Base-by-base conservation (phyloP, 2,113 vertebrate species). In the Pelobates fuscus region DNA sequence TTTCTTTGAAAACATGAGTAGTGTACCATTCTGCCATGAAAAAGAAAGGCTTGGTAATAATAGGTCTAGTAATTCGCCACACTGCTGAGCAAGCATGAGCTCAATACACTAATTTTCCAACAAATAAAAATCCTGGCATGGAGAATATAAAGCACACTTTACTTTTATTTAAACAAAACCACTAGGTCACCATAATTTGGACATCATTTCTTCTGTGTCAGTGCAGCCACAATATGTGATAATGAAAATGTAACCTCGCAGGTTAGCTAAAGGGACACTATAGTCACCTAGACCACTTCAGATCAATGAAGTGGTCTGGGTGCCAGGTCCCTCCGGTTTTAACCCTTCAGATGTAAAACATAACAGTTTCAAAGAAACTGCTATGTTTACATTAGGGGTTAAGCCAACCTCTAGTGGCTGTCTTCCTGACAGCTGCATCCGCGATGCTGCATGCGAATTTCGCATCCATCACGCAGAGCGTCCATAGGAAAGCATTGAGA, bases 21-120 rank as follows among this genome's bases (percentile, higher is more conserved):
- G 30, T 17, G n/a, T 24, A 24, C 21, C 62, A 20, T 29, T 23
- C 18, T 66, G 32, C 59, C 43, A 49, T 54, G 26, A 54, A 72
- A 54, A 74, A 54, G 26, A 55, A 72, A 41, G 21, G 2, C 29
- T 54, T 6, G 21, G 21, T 23, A 54, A 66, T 41, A 65, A 74
- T 43, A 52, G 60, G 61, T 63, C 70, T 61, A 25, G 46, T 64
- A 26, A 66, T 66, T 57, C 57, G 30, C 71, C 62, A 58, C 32
- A 58, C 15, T 26, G 61, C 61, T 57, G 61, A 74, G 62, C 17
- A 66, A 66, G 49, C 71, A 74, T 21, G 30, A 66, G 41, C n/a
- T 65, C 57, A 74, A 43, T 43, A 27, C 15, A 74, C 37, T 66
- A 29, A 66, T 74, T 74, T 74, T 66, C 71, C 71, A 74, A 32